Evolutionary conservation across 2,888 invertebrate genomes (phyloP), one percentile per base, ranked within the genome.

Genomic region (Hirtodrosophila duncani): DNA sequence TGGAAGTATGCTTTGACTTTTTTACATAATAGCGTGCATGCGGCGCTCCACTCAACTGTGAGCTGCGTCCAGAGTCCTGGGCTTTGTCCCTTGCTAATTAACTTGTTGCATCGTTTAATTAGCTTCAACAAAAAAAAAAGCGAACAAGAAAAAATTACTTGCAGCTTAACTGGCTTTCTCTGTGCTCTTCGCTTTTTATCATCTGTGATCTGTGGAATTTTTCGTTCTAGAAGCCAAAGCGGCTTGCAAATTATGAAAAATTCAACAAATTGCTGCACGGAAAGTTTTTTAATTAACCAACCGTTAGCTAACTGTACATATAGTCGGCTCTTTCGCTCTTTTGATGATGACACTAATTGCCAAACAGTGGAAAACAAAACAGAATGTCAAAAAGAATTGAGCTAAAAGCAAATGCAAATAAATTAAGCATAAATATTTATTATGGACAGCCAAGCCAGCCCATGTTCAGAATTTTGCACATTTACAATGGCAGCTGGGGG

Each of bases 91-190:
- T 29, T 67, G 55, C 78, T 75, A 75, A 78, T 78, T 71, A 77
- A 78, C 75, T 78, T 77, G 75, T 77, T 77, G 78, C 75, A 53
- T 65, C 71, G 71, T 69, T 67, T 77, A 77, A 72, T 77, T 72
- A 72, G 58, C 48, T n/a, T n/a, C 68, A 48, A 41, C 58, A 57
- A 20, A 24, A 24, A 20, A 5, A 20, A 20, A 20, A 30, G 2
- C 20, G 18, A 16, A 14, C 4, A 20, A n/a, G 18, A 10, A 7
- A 29, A 46, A 26, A 60, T n/a, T n/a, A 55, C 31, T 65, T 64
- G 50, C 36, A 55, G 75, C 69, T 60, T 60, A 67, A 67, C 64
- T 60, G 65, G 14, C 29, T 56, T 20, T 29, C 23, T 17, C 21
- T 20, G 14, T 13, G 16, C 29, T 29, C 23, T 43, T 24, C 18